Evolutionary conservation across 2,113 vertebrate genomes (phyloP).

Genomic region (Pheucticus melanocephalus): DNA sequence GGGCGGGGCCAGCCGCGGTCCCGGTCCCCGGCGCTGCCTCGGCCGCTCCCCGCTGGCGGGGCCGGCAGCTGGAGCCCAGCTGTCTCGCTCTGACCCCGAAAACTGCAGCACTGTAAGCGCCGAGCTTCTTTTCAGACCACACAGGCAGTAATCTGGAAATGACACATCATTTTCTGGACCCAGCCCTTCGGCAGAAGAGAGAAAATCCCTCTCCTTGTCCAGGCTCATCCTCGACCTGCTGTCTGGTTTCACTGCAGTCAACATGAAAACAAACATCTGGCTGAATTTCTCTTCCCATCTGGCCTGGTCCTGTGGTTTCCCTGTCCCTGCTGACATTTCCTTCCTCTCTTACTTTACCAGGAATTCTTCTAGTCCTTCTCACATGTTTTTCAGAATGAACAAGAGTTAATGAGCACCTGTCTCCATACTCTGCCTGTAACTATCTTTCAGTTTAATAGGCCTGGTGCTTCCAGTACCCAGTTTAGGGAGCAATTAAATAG

Average conservation of each 20-base stretch:
- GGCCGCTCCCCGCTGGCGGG: not conserved
- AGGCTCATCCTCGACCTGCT: not conserved
- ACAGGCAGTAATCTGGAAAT: not conserved
- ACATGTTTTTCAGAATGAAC: not conserved
- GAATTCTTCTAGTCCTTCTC: not conserved
- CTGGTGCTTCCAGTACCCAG: rapidly evolving
- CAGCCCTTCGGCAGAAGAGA: not conserved
- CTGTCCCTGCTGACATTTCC: not conserved
- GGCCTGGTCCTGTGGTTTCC: not conserved
- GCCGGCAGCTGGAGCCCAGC: not conserved
- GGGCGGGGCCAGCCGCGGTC: not conserved
- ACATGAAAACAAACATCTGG: not conserved
- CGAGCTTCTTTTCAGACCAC: not conserved
- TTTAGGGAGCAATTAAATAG: not conserved
- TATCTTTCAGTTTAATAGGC: not conserved
- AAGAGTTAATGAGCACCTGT: not conserved
- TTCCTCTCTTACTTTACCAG: not conserved
- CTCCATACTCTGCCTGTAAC: not conserved
- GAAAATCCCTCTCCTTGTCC: not conserved
- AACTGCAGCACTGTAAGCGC: not conserved
- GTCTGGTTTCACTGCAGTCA: not conserved
- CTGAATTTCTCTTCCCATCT: not conserved
- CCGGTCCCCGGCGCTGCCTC: not conserved
- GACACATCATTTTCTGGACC: not conserved
- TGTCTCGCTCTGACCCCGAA: not conserved